phyloP scores from a whole-genome alignment of 2,888 invertebrate genomes.

The Alentia gelatinosa region DNA sequence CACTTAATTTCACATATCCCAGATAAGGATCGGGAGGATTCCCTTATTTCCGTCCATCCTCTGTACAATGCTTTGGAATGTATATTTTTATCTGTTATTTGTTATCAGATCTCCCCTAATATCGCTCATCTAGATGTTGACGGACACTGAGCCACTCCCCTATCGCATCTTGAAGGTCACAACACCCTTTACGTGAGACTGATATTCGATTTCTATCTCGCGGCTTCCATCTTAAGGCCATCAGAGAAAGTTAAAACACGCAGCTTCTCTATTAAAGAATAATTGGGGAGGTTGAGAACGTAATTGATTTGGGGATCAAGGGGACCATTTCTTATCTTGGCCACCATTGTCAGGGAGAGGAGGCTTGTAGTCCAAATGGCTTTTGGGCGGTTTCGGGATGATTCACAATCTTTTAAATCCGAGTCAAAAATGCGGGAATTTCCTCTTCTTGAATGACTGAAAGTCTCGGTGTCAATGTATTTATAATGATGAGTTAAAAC shows the following conservation, averaged over 20 bases:
- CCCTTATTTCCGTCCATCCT: too few relatives aligned
- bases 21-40: too few relatives aligned
- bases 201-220: neutral
- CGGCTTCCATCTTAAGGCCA: neutral
- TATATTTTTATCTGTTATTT: too few relatives aligned
- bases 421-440: neutral
- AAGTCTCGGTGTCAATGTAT: neutral
- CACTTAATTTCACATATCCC: too few relatives aligned
- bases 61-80: too few relatives aligned
- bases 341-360: neutral
- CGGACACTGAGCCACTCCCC: too few relatives aligned
- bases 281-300: neutral
- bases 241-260: neutral
- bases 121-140: too few relatives aligned
- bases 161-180: too few relatives aligned
- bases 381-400: neutral
- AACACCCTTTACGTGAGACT: too few relatives aligned
- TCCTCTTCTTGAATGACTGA: neutral
- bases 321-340: neutral
- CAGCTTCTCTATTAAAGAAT: neutral
- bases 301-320: conserved; percentile 21
- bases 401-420: neutral
- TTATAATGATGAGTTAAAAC: too few relatives aligned
- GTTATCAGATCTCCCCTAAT: too few relatives aligned
- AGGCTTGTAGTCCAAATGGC: neutral